Evolutionary conservation across 2,888 invertebrate species (phyloP).

Genomic region (Arge pagana): DNA sequence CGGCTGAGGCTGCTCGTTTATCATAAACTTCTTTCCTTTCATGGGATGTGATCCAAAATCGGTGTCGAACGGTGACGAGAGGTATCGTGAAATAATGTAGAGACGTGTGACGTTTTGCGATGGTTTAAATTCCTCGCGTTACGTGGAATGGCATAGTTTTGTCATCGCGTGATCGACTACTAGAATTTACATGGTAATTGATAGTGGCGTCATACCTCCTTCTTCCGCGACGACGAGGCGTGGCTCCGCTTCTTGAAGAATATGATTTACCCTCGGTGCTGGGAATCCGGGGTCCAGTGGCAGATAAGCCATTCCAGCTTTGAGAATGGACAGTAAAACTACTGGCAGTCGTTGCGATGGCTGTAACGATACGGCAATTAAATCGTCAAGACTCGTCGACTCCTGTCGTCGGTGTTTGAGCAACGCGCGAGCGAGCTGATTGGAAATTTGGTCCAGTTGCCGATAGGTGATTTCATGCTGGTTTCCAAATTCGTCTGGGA

Average conservation of each 20-base stretch:
- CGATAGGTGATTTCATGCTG: conserved; percentile 58
- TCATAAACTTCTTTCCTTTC: too few species aligned
- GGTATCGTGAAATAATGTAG: too few species aligned
- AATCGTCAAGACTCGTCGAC: conserved; percentile 67
- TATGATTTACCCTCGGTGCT: conserved; percentile 73
- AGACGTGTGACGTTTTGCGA: too few species aligned
- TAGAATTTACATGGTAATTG: too few species aligned
- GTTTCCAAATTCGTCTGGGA: conserved; percentile 43
- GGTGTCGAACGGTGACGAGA: too few species aligned
- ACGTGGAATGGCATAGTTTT: too few species aligned
- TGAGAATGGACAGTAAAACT: conserved; percentile 75
- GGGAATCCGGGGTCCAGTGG: conserved; percentile 80
- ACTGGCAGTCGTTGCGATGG: conserved; percentile 73
- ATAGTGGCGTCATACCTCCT: conserved; percentile 61
- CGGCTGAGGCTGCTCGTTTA: too few species aligned
- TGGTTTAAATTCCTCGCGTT: too few species aligned
- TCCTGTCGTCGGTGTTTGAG: conserved; percentile 54
- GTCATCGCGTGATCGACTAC: too few species aligned
- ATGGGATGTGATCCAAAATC: too few species aligned
- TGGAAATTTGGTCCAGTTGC: conserved; percentile 63
- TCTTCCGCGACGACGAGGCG: conserved; percentile 71
- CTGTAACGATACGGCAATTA: conserved; percentile 79
- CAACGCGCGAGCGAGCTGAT: conserved; percentile 65
- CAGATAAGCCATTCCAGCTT: conserved; percentile 82
- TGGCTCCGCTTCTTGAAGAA: conserved; percentile 75